Evolutionary conservation across 2,113 vertebrate species (phyloP).

Genomic region (Lutjanus erythropterus): DNA sequence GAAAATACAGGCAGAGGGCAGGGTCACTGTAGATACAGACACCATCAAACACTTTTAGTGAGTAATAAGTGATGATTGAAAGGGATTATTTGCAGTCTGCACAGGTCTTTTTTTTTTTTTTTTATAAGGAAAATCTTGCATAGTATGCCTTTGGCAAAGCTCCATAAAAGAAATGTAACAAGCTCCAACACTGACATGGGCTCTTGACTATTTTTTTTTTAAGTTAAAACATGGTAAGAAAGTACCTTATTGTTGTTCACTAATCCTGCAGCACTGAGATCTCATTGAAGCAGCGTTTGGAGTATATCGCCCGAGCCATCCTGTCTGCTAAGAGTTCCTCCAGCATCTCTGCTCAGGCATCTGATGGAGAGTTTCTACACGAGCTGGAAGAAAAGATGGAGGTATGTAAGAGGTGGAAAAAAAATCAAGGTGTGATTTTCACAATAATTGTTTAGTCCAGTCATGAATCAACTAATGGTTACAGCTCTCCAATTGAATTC

Average conservation of each 20-base stretch:
- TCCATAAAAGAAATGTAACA: not conserved
- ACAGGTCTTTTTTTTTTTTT: too few species aligned
- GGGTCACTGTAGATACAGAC: too few species aligned
- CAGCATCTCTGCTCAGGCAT: constrained; percentile 90
- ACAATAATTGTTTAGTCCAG: too few species aligned
- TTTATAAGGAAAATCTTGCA: too few species aligned
- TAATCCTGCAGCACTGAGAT: constrained; percentile 91
- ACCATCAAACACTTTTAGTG: too few species aligned
- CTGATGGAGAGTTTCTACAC: constrained; percentile 97
- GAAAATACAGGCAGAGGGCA: too few species aligned
- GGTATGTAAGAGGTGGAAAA: constrained; percentile 76
- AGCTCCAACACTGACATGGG: not conserved
- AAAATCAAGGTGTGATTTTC: not conserved
- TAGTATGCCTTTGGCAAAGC: too few species aligned
- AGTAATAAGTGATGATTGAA: too few species aligned
- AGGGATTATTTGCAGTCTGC: too few species aligned
- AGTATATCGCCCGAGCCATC: constrained; percentile 96
- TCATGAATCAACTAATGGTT: too few species aligned
- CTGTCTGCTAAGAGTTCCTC: constrained; percentile 98
- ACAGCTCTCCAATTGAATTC: not conserved
- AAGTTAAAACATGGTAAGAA: not conserved
- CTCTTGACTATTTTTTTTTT: not conserved
- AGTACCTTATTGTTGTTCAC: not conserved
- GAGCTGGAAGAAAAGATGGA: constrained; percentile 99
- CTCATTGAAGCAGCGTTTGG: constrained; percentile 93